Percentiles rank a stretch among this genome's conserved stretches.
Conservation (phyloP, 2,888 invertebrate genomes). For the Achlya flavicornis region DNA sequence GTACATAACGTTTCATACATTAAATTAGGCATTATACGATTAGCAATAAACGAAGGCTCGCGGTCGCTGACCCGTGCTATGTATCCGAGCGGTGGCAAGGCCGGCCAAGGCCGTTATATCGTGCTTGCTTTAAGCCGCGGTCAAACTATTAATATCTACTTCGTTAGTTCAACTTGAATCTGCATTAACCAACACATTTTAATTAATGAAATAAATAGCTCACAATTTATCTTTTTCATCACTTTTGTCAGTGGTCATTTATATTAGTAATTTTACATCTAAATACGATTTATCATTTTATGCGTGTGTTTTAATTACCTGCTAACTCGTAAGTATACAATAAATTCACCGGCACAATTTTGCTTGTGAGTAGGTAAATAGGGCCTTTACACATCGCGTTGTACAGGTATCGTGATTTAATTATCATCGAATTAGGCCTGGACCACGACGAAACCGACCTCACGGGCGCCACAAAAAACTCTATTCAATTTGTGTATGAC, state of each 20-base stretch:
- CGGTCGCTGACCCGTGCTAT: constrained; percentile 52
- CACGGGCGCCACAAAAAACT: constrained; percentile 63
- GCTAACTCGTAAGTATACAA: no score
- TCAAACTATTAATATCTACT: constrained; percentile 11
- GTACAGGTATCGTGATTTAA: constrained; percentile 59
- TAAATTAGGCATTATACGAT: constrained; percentile 39
- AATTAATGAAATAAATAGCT: constrained; percentile 9
- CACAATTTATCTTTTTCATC: constrained; percentile 1
- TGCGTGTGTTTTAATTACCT: no score
- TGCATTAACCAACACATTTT: constrained; percentile 8
- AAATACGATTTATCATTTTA: no score
- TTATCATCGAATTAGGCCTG: constrained; percentile 67
- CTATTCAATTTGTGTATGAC: constrained; percentile 72
- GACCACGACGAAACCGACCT: constrained; percentile 56
- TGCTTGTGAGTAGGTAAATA: constrained; percentile 16
- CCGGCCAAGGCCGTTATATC: constrained; percentile 75
- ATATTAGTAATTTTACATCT: not conserved
- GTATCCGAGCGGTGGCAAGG: constrained; percentile 65
- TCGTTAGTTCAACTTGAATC: constrained; percentile 6
- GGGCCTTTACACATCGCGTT: constrained; percentile 35
- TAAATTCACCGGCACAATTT: constrained; percentile 17
- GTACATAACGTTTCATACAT: constrained; percentile 31
- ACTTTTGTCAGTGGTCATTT: not conserved
- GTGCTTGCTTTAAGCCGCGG: constrained; percentile 28
- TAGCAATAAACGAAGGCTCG: constrained; percentile 36